Conservation (phyloP, 2,113 vertebrate genomes). For the Canis aureus region DNA sequence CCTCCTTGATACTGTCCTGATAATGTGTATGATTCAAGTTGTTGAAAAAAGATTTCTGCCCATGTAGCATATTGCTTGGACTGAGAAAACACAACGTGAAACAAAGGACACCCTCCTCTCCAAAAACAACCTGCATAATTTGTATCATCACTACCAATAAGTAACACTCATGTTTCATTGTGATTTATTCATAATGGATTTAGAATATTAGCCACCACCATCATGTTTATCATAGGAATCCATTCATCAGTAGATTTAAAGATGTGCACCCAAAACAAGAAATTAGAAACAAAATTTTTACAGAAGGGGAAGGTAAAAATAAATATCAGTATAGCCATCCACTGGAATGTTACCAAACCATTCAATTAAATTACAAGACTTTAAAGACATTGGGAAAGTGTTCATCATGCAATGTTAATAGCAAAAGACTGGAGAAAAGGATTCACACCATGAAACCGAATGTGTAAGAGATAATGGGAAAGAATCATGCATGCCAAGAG, state of each 20-base stretch:
- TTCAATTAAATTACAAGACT: background rate
- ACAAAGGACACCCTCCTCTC: fast-evolving
- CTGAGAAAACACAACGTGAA: background rate
- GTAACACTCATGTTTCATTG: background rate
- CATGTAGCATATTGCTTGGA: background rate
- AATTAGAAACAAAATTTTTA: background rate
- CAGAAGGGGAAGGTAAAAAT: background rate
- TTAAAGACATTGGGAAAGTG: background rate
- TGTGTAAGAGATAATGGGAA: background rate
- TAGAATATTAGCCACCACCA: background rate
- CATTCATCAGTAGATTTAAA: background rate
- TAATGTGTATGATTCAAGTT: background rate
- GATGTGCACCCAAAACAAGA: background rate
- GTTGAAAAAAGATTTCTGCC: background rate
- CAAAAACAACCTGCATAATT: background rate
- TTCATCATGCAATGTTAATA: background rate
- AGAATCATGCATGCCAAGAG: background rate
- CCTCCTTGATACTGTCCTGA: background rate
- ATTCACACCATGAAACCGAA: background rate
- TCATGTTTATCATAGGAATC: background rate
- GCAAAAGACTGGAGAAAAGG: background rate
- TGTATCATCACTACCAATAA: background rate
- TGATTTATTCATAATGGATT: background rate
- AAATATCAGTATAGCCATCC: background rate
- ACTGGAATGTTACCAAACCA: background rate